phyloP scores from a whole-genome alignment of 2,888 invertebrate species.

The Quadriops clusia region DNA sequence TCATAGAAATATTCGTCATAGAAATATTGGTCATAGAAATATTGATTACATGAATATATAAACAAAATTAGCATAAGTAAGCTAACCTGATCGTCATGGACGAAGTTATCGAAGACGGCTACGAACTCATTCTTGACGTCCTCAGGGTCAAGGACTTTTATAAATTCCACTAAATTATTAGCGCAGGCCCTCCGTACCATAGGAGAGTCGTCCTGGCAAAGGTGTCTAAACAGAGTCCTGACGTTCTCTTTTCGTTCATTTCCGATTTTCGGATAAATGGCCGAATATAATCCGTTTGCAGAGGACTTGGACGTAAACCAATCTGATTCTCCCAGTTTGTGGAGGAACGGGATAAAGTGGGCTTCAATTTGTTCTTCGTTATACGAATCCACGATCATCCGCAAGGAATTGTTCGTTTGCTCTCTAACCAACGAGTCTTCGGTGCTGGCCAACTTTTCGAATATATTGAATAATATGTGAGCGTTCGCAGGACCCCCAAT shows the following conservation, averaged over 20 bases:
- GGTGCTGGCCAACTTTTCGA: constrained; percentile 25
- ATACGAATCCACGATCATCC: constrained; percentile 20
- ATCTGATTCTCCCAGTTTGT: constrained; percentile 22
- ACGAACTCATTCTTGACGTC: constrained; percentile 26
- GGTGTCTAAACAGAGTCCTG: constrained; percentile 22
- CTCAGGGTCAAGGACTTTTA: constrained; percentile 24
- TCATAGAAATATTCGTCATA: too few species aligned
- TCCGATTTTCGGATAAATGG: constrained; percentile 24
- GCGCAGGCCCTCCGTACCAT: constrained; percentile 27
- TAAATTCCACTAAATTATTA: constrained; percentile 22
- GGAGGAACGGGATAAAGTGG: constrained; percentile 23
- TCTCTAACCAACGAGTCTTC: constrained; percentile 29
- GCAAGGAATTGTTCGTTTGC: constrained; percentile 25
- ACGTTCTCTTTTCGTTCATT: constrained; percentile 24
- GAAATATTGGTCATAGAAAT: not conserved
- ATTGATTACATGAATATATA: not conserved
- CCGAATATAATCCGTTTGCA: constrained; percentile 14
- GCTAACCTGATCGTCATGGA: constrained; percentile 28
- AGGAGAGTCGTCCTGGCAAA: constrained; percentile 29
- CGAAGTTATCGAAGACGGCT: constrained; percentile 26
- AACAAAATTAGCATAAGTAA: constrained; percentile 3
- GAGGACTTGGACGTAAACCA: constrained; percentile 19
- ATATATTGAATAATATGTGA: constrained; percentile 23
- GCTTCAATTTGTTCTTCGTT: constrained; percentile 21
- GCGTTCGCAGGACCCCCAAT: constrained; percentile 29